Evolutionary conservation across 2,797 vertebrate genomes (phyloP), one percentile per base, ranked within the genome.

Genomic region (Orestias chungarensis): DNA sequence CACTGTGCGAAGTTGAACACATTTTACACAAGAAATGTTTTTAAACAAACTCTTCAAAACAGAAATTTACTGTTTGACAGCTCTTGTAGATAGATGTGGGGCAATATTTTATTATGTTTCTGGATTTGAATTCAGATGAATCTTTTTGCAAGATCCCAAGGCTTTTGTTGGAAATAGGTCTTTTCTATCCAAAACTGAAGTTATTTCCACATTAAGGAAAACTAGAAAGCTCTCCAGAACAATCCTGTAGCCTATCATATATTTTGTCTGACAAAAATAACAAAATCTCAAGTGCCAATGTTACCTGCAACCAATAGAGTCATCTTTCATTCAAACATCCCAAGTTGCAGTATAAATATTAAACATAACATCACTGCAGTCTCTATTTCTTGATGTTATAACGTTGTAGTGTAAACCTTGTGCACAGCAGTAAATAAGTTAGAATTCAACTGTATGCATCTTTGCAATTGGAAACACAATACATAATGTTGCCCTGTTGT

Each of bases 381-480:
- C 33, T 38, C 35, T 12, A 12, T n/a, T 40, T 31, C 35, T 71
- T 76, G 57, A 3, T 23, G 46, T 68, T 74, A 27, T 68, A n/a
- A n/a, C n/a, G 71, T 67, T 33, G 29, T 25, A 5, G 9, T n/a
- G n/a, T 59, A 64, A 61, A 80, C n/a, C 31, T 67, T 31, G 76
- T 55, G 54, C 25, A 27, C 18, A 38, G 44, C 67, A 71, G 54
- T 3, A 67, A 10, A 61, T 57, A 18, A 57, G 31, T 47, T 64
- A 25, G 64, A 80, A 76, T 82, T 57, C 44, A 73, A 66, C 62
- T 72, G 29, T 59, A 46, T 76, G 35, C 61, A 55, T 27, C 70
- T 62, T 29, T 65, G 66, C 64, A 14, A 62, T 43, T 20, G 27
- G 52, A 75, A 81, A 62, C 69, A 49, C 40, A 64, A 35, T 5